Evolutionary conservation across 2,888 invertebrate species (phyloP).

Genomic region (Thymelicus lineola): DNA sequence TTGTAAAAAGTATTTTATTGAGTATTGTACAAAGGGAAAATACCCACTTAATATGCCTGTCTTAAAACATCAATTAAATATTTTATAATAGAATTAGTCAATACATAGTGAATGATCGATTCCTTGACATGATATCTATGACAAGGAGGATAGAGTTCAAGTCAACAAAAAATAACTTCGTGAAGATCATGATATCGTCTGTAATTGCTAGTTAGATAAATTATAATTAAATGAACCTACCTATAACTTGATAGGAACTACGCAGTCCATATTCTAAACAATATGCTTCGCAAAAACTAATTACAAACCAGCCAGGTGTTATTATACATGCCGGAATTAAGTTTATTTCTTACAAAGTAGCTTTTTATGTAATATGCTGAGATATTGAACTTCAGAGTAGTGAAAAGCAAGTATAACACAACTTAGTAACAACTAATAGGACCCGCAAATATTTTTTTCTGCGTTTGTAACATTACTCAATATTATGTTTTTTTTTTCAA

Average conservation of each 20-base stretch:
- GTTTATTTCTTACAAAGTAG: background rate
- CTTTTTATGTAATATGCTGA: background rate
- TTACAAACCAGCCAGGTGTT: background rate
- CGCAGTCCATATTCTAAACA: background rate
- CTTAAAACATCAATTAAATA: background rate
- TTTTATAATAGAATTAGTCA: background rate
- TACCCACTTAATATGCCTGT: background rate
- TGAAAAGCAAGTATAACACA: background rate
- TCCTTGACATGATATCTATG: background rate
- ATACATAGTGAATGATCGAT: background rate
- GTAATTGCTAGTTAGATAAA: background rate
- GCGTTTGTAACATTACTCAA: too few relatives aligned
- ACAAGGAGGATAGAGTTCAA: slow-evolving; percentile 1
- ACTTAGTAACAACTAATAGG: background rate
- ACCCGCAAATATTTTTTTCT: background rate
- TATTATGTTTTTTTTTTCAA: too few relatives aligned
- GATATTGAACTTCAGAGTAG: too few relatives aligned
- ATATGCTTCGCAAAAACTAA: slow-evolving; percentile 5
- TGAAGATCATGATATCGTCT: background rate
- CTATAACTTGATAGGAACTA: background rate
- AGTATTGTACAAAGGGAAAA: background rate
- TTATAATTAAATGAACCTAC: slow-evolving; percentile 2
- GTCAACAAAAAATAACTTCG: slow-evolving; percentile 1
- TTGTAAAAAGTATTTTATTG: too few relatives aligned
- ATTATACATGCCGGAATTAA: background rate